These are phyloP conservation scores for Brachyopa scutellaris DNA, from an alignment of 2,888 invertebrate genomes.

Conservation along the genomic window DNA sequence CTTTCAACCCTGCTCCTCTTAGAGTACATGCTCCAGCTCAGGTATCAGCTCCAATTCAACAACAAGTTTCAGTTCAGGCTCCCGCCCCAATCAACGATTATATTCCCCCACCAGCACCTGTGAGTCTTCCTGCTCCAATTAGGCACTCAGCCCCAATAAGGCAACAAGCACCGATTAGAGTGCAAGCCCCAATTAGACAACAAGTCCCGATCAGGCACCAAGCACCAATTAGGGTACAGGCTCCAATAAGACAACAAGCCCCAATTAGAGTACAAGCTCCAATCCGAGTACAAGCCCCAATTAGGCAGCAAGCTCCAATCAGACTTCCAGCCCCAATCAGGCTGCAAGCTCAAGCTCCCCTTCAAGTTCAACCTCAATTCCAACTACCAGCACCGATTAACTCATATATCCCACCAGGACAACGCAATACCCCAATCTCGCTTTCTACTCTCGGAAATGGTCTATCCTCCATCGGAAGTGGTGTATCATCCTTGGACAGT, in stretches of 20 bases:
- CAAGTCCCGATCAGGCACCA: neutral
- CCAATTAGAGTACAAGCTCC: neutral
- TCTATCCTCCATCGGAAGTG: neutral
- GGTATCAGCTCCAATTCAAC: conserved; percentile 1
- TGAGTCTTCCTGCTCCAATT: conserved; percentile 8
- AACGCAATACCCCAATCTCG: too few species aligned
- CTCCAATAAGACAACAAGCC: neutral
- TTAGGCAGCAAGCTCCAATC: neutral
- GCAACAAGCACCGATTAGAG: neutral
- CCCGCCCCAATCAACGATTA: conserved; percentile 34
- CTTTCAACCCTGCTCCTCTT: conserved; percentile 11
- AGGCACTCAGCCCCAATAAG: conserved; percentile 5
- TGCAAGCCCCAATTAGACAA: neutral
- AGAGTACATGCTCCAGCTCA: conserved; percentile 3
- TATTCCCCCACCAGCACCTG: conserved; percentile 55
- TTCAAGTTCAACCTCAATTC: neutral
- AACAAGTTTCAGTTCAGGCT: neutral
- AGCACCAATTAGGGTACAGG: neutral
- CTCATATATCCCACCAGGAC: conserved; percentile 10
- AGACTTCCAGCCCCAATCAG: neutral
- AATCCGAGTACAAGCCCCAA: conserved; percentile 2
- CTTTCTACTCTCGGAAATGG: too few species aligned
- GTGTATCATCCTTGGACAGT: too few species aligned
- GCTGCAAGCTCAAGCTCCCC: neutral
- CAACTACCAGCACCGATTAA: conserved; percentile 10